Percentiles rank a stretch among this genome's conserved stretches.
Evolutionary conservation across 2,797 vertebrate species (phyloP).

Genomic region (Ibycter americanus): DNA sequence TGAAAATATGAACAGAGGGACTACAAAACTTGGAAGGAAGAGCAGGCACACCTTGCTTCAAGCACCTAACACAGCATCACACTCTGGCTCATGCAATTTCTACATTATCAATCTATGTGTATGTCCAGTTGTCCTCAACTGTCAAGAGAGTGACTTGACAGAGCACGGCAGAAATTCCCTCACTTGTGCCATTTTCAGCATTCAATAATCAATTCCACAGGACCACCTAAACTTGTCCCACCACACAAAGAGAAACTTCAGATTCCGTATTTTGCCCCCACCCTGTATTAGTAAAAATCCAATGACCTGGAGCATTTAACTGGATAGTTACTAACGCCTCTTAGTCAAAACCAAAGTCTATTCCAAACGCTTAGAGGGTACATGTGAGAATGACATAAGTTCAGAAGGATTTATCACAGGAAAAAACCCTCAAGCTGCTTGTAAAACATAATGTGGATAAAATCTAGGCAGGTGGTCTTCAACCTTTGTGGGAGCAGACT

Average conservation of each 20-base stretch:
- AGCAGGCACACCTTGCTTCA: background rate
- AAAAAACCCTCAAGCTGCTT: background rate
- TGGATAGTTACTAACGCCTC: background rate
- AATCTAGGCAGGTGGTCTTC: background rate
- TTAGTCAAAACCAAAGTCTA: background rate
- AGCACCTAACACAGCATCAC: background rate
- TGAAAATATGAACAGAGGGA: background rate
- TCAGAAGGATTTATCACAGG: constrained; percentile 1
- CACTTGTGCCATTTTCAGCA: fast-evolving
- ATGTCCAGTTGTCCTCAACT: background rate
- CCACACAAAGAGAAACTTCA: background rate
- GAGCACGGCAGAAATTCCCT: background rate
- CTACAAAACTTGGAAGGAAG: background rate
- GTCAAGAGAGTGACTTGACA: background rate
- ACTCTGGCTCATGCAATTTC: background rate
- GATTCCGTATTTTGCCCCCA: background rate
- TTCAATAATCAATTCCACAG: fast-evolving
- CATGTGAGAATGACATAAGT: background rate
- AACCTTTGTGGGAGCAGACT: background rate
- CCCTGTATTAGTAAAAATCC: background rate
- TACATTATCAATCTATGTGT: background rate
- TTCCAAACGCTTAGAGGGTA: background rate
- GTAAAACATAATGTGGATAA: background rate
- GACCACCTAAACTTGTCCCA: background rate
- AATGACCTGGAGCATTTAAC: background rate